These are phyloP conservation scores for Heptranchias perlo DNA, from an alignment of 2,113 vertebrate species.

Conservation along the genomic window DNA sequence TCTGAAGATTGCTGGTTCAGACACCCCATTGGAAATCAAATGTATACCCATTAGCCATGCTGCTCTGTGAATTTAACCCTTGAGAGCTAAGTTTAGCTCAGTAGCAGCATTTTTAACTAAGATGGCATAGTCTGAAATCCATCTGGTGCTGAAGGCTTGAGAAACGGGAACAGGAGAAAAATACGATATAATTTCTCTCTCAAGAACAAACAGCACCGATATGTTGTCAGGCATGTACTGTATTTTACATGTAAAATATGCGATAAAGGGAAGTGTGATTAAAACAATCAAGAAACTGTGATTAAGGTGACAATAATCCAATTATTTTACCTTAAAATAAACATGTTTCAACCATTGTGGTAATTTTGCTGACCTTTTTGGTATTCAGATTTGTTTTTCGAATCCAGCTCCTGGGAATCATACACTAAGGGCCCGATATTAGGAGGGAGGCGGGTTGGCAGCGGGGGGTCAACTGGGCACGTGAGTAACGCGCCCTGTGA, in stretches of 20 bases:
- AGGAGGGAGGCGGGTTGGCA: too few species aligned
- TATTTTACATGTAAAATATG: neutral
- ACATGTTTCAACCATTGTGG: neutral
- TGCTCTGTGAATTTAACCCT: neutral
- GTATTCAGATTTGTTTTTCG: too few species aligned
- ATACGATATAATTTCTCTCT: neutral
- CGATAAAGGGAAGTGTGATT: neutral
- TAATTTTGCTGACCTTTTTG: neutral
- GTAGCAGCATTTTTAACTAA: neutral
- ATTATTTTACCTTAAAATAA: neutral
- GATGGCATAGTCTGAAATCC: neutral
- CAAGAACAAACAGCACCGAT: neutral
- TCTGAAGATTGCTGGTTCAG: neutral
- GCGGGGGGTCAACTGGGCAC: too few species aligned
- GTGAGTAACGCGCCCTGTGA: too few species aligned
- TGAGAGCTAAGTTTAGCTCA: neutral
- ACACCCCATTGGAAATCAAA: neutral
- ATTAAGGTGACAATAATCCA: neutral
- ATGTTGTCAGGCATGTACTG: neutral
- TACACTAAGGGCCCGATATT: too few species aligned
- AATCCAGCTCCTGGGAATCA: too few species aligned
- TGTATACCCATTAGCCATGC: too few species aligned
- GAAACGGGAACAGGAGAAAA: neutral
- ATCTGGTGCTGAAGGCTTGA: neutral
- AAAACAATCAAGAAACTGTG: neutral